Conservation (phyloP, 2,113 vertebrate genomes). For the Mesoclemmys tuberculata region DNA sequence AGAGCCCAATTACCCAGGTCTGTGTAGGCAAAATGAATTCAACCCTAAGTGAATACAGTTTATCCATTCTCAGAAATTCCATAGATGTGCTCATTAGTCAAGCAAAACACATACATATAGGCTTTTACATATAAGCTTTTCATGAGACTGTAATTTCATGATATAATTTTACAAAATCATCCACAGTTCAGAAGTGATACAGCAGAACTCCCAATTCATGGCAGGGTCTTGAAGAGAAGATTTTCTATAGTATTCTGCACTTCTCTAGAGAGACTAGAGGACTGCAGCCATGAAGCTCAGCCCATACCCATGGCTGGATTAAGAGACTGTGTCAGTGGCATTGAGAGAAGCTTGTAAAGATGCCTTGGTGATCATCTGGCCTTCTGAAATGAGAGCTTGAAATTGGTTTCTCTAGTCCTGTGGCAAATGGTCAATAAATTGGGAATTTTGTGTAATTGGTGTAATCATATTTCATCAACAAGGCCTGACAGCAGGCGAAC, state of each 20-base stretch:
- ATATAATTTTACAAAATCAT: not conserved
- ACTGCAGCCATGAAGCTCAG: too few relatives aligned
- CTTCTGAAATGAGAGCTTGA: too few relatives aligned
- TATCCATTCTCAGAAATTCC: not conserved
- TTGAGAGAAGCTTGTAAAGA: too few relatives aligned
- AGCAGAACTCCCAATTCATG: not conserved
- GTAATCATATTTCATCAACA: too few relatives aligned
- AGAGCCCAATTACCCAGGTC: too few relatives aligned
- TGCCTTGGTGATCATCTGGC: too few relatives aligned
- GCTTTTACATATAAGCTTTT: not conserved
- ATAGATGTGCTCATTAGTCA: rapidly evolving
- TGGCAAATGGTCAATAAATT: too few relatives aligned
- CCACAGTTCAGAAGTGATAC: not conserved
- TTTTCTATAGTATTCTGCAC: not conserved
- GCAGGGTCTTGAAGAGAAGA: not conserved
- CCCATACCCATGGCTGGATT: too few relatives aligned
- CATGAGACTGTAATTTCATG: not conserved
- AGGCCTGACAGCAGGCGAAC: too few relatives aligned
- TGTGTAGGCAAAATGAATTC: not conserved
- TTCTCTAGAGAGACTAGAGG: not conserved
- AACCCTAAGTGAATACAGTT: not conserved
- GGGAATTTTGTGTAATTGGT: too few relatives aligned
- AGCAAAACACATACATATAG: not conserved
- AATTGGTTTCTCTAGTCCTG: too few relatives aligned
- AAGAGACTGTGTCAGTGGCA: too few relatives aligned